A percentile compares a stretch with the other conserved stretches of the same genome.
Evolutionary conservation across 1,140 invertebrate genomes (phyloP).

Genomic region (Calycopis cecrops): DNA sequence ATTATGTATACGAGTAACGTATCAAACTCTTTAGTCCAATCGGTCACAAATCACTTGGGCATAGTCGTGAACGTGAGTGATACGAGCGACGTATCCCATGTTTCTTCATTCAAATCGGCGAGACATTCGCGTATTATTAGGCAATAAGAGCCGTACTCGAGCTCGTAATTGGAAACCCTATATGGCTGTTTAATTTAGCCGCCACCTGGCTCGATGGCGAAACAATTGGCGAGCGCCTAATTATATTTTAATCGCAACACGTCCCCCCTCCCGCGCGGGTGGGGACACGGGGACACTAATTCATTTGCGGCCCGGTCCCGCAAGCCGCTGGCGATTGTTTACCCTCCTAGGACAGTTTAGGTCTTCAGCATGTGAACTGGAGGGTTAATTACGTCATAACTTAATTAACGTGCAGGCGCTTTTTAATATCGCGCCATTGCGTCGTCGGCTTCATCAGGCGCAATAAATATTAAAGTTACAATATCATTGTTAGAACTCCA

Average conservation of each 20-base stretch:
- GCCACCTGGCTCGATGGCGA: conserved; percentile 67
- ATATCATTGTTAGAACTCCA: conserved; percentile 67
- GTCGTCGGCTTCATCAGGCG: conserved; percentile 58
- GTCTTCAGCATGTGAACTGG: conserved; percentile 66
- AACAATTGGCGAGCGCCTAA: conserved; percentile 69
- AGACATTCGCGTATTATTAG: conserved; percentile 42
- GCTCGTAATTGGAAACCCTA: conserved; percentile 62
- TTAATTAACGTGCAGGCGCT: conserved; percentile 40
- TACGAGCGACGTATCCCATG: too few relatives aligned
- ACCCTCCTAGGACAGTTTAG: conserved; percentile 73
- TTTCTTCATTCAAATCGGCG: too few relatives aligned
- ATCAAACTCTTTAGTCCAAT: too few relatives aligned
- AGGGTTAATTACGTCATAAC: conserved; percentile 61
- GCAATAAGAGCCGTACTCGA: conserved; percentile 51
- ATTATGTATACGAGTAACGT: too few relatives aligned
- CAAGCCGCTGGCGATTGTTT: conserved; percentile 53
- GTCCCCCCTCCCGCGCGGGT: conserved; percentile 32
- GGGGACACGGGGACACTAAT: conserved; percentile 48
- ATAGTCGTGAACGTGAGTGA: too few relatives aligned
- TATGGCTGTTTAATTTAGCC: conserved; percentile 68
- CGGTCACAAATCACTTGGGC: too few relatives aligned
- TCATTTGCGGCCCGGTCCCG: conserved; percentile 59
- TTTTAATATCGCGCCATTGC: background rate
- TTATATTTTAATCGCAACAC: conserved; percentile 72
- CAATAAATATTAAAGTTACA: conserved; percentile 74